Conservation (phyloP, 1,140 invertebrate species). For the Camponotus vicinus region DNA sequence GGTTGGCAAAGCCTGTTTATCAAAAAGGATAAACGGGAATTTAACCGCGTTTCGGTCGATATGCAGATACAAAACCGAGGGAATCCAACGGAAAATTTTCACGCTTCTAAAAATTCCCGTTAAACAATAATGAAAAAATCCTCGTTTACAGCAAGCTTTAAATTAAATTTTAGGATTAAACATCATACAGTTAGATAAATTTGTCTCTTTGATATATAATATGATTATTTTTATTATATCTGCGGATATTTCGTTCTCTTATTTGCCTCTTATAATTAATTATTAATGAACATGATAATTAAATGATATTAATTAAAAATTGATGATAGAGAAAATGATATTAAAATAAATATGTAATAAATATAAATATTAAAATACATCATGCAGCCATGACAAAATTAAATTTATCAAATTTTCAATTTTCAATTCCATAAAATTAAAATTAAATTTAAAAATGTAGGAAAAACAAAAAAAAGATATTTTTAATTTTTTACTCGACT, state of each 20-base stretch:
- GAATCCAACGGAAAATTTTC: conserved; percentile 19
- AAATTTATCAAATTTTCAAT: background rate
- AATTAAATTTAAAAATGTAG: conserved; percentile 16
- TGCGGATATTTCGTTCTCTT: too few species aligned
- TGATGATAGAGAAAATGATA: background rate
- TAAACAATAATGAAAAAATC: conserved; percentile 7
- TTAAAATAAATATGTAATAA: background rate
- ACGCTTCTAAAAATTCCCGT: background rate
- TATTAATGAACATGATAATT: background rate
- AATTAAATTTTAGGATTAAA: conserved; percentile 18
- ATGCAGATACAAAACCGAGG: background rate
- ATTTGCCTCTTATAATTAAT: background rate
- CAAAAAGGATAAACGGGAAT: conserved; percentile 27
- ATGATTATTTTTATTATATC: background rate
- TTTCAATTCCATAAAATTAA: background rate
- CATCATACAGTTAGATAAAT: background rate
- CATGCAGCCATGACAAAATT: background rate
- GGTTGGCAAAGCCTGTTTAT: conserved; percentile 32
- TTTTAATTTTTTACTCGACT: conserved; percentile 22
- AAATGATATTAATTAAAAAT: background rate
- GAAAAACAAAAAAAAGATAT: background rate
- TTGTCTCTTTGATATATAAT: background rate
- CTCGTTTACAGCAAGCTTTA: background rate
- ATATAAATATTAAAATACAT: too few species aligned
- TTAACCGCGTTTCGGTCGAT: conserved; percentile 39